phyloP scores from a whole-genome alignment of 1,140 invertebrate genomes.

The Drosophila nasuta region DNA sequence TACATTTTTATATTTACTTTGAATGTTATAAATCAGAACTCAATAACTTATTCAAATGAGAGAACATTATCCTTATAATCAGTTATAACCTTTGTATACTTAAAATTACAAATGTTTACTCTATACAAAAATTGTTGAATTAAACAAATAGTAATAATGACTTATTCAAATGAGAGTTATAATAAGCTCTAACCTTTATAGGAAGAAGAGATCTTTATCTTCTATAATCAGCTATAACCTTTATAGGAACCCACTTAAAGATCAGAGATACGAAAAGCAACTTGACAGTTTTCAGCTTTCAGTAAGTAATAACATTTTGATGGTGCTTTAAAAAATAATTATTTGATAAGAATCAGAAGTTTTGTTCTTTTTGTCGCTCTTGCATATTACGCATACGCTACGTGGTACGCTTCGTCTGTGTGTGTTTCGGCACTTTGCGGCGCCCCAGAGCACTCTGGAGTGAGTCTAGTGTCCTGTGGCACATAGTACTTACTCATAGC shows the following conservation, averaged over 20 bases:
- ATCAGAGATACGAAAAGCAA: background rate
- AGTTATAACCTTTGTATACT: no score
- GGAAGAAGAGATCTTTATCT: background rate
- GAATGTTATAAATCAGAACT: no score
- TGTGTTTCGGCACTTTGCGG: conserved; percentile 7
- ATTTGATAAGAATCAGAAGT: conserved; percentile 24
- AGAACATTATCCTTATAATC: no score
- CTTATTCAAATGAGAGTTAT: no score
- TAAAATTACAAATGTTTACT: no score
- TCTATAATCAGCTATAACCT: background rate
- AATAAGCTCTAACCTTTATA: no score
- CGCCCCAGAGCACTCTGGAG: conserved; percentile 24
- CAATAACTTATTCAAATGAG: no score
- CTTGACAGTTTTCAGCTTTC: background rate
- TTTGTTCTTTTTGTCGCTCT: conserved; percentile 10
- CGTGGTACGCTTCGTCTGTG: conserved; percentile 28
- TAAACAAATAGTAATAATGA: no score
- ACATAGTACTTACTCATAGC: conserved; percentile 45
- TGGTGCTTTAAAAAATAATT: conserved; percentile 21
- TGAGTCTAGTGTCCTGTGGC: conserved; percentile 42
- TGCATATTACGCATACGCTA: conserved; percentile 70
- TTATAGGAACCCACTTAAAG: background rate
- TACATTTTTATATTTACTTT: no score
- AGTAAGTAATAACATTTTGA: conserved; percentile 3
- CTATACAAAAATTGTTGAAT: no score